These are phyloP conservation scores for Argya squamiceps DNA, from an alignment of 2,797 vertebrate species.

Conservation along the genomic window DNA sequence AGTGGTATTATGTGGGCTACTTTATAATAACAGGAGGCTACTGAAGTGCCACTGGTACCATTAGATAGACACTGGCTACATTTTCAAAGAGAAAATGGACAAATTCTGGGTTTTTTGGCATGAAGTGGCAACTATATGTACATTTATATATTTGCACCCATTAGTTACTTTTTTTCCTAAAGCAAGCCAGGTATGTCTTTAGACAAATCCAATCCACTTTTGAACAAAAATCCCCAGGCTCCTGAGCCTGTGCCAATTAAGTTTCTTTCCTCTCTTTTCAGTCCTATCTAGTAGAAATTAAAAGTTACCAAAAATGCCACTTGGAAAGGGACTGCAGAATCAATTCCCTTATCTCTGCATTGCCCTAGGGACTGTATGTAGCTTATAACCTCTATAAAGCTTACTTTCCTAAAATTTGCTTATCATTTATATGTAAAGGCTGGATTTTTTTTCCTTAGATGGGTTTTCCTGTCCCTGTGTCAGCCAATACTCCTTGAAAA, in stretches of 20 bases:
- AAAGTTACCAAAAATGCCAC: background rate
- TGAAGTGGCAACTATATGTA: background rate
- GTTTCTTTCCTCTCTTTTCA: background rate
- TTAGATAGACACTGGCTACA: background rate
- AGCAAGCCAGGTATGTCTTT: background rate
- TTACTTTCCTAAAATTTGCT: background rate
- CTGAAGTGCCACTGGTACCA: background rate
- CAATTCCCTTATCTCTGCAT: background rate
- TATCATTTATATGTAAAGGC: background rate
- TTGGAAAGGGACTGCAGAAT: background rate
- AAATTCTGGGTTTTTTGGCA: background rate
- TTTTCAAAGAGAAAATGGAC: background rate
- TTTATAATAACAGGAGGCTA: background rate
- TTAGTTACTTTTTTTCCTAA: background rate
- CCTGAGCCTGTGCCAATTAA: background rate
- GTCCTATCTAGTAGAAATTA: background rate
- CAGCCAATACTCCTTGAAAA: background rate
- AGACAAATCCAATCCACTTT: background rate
- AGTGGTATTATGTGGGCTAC: background rate
- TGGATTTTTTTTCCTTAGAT: background rate
- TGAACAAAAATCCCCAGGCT: background rate
- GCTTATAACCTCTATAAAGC: background rate
- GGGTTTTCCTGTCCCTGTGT: background rate
- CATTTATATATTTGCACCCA: background rate
- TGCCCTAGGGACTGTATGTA: background rate